These are phyloP conservation scores for Aleiodes sp. DNA, from an alignment of 1,140 invertebrate species.

Conservation along the genomic window DNA sequence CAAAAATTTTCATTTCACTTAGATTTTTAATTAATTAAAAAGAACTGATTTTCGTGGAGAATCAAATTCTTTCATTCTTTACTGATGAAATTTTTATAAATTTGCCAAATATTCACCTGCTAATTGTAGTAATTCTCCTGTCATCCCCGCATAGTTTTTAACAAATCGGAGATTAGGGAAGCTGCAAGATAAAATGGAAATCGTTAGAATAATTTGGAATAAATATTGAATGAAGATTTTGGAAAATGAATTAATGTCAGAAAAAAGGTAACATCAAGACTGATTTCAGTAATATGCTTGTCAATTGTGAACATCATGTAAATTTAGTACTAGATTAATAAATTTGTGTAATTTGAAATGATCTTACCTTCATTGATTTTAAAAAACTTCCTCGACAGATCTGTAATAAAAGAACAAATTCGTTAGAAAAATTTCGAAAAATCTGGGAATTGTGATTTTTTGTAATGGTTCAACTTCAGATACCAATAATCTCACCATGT, in stretches of 20 bases:
- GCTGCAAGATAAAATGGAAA: no score
- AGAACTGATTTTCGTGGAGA: no score
- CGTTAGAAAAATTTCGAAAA: not conserved
- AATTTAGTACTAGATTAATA: slow-evolving; percentile 9
- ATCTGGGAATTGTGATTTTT: not conserved
- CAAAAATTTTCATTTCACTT: not conserved
- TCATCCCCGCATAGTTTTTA: no score
- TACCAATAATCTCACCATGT: slow-evolving; percentile 44
- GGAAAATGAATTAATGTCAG: slow-evolving; percentile 1
- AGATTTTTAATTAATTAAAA: not conserved
- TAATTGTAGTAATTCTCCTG: no score
- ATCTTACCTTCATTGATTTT: slow-evolving; percentile 29
- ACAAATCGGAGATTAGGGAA: no score
- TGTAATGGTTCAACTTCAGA: slow-evolving; percentile 35
- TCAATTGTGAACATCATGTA: slow-evolving; percentile 38
- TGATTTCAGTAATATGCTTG: slow-evolving; percentile 54
- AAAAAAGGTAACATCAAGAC: slow-evolving; percentile 44
- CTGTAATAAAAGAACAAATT: not conserved
- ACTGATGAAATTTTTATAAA: no score
- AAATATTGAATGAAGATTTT: not conserved
- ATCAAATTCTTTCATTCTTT: no score
- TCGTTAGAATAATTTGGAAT: no score
- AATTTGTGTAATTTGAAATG: slow-evolving; percentile 35
- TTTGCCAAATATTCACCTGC: no score
- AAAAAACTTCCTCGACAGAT: not conserved